These are phyloP conservation scores for Lutjanus campechanus DNA, from an alignment of 2,797 vertebrate genomes.

Conservation along the genomic window DNA sequence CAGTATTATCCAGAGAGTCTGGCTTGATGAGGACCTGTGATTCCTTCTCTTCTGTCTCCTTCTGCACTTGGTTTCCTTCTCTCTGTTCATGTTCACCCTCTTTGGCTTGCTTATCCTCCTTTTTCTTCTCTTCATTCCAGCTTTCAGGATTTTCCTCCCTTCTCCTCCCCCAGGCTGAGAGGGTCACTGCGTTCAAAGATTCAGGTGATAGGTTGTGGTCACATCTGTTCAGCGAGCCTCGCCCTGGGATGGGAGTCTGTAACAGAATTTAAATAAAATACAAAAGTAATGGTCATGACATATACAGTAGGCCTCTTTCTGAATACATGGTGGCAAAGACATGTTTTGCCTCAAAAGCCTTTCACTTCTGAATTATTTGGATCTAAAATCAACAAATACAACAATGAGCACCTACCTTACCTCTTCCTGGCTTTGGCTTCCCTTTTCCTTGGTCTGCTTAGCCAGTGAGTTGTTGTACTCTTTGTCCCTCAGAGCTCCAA, in stretches of 20 bases:
- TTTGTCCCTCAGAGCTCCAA: constrained; percentile 61
- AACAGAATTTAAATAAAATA: constrained; percentile 21
- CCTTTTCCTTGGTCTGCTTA: constrained; percentile 49
- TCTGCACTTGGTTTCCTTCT: constrained; percentile 18
- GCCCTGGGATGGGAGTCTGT: constrained; percentile 54
- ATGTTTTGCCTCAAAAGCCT: neutral
- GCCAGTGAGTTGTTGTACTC: constrained; percentile 44
- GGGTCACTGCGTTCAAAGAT: constrained; percentile 63
- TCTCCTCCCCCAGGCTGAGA: neutral
- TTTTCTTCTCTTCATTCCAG: constrained; percentile 31
- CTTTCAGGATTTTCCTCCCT: constrained; percentile 20
- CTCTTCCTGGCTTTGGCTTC: constrained; percentile 59
- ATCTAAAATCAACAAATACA: neutral
- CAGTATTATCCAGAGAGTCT: constrained; percentile 38
- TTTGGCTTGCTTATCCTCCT: constrained; percentile 18
- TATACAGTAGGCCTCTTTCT: neutral
- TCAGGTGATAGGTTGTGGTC: constrained; percentile 55
- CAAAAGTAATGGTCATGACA: neutral
- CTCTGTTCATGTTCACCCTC: constrained; percentile 23
- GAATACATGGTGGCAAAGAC: neutral
- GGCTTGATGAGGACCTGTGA: constrained; percentile 8
- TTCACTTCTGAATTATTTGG: neutral
- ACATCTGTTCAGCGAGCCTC: constrained; percentile 46
- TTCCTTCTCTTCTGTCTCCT: constrained; percentile 18
- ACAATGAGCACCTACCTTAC: constrained; percentile 63